Conservation (phyloP, 2,113 vertebrate species). For the Thymallus thymallus region DNA sequence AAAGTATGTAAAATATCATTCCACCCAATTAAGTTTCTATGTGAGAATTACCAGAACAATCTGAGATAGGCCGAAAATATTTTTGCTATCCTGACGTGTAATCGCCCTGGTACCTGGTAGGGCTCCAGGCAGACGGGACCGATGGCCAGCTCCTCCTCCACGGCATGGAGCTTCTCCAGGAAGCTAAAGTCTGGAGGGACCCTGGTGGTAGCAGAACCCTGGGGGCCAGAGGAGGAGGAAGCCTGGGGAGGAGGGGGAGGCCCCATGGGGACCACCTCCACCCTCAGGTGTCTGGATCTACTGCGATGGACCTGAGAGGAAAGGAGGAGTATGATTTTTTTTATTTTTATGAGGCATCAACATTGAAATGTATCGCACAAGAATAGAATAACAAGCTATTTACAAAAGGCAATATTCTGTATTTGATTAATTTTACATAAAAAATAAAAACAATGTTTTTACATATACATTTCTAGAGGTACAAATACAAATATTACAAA, state of each 20-base stretch:
- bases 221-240: background rate
- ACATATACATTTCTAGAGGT: too few relatives aligned
- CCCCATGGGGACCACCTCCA: conserved; percentile 84
- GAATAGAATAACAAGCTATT: too few relatives aligned
- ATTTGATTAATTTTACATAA: too few relatives aligned
- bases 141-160: conserved; percentile 88
- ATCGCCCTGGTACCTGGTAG: conserved; percentile 78
- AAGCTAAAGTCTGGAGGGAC: conserved; percentile 80
- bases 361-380: too few relatives aligned
- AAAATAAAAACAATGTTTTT: background rate
- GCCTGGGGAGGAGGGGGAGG: conserved; percentile 82
- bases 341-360: too few relatives aligned
- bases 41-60: too few relatives aligned
- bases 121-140: conserved; percentile 84
- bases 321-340: background rate
- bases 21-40: too few relatives aligned
- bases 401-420: too few relatives aligned
- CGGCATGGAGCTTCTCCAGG: conserved; percentile 91
- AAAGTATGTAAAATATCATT: background rate
- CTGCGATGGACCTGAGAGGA: conserved; percentile 40
- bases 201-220: conserved; percentile 45
- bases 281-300: conserved; percentile 70
- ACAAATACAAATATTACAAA: background rate
- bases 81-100: too few relatives aligned
- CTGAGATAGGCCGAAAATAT: too few relatives aligned